These are phyloP conservation scores for Anomalospiza imberbis DNA, from an alignment of 2,797 vertebrate species.

Conservation along the genomic window DNA sequence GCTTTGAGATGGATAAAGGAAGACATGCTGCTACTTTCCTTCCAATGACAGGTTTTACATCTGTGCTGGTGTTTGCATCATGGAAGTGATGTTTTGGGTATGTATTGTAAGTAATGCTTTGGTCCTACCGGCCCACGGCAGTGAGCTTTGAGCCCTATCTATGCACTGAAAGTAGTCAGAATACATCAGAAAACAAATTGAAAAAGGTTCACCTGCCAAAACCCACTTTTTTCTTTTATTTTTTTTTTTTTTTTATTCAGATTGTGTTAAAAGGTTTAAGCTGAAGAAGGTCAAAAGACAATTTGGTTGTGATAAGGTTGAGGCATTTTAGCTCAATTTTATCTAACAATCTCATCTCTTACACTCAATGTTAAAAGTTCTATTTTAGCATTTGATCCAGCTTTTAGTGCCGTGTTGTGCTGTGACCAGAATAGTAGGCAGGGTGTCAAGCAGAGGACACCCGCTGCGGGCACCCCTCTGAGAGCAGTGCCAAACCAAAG, in stretches of 20 bases:
- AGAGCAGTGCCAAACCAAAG: slow-evolving; percentile 7
- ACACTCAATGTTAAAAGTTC: not conserved
- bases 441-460: slow-evolving; percentile 45
- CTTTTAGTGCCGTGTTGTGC: not conserved
- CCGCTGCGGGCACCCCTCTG: slow-evolving; percentile 1
- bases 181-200: not conserved
- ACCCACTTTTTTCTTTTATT: no score
- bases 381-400: not conserved
- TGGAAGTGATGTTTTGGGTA: no score
- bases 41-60: not conserved
- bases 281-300: not conserved
- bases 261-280: not conserved
- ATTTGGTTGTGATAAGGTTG: not conserved
- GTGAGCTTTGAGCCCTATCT: not conserved
- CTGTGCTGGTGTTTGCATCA: no score
- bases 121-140: not conserved
- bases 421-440: slow-evolving; percentile 20
- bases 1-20: not conserved
- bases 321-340: not conserved
- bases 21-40: not conserved
- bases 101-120: not conserved
- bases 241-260: not conserved
- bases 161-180: not conserved
- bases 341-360: not conserved
- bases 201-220: not conserved